Evolutionary conservation across 2,113 vertebrate species (phyloP), one percentile per base, ranked within the genome.

Genomic region (Nothoprocta pentlandii): DNA sequence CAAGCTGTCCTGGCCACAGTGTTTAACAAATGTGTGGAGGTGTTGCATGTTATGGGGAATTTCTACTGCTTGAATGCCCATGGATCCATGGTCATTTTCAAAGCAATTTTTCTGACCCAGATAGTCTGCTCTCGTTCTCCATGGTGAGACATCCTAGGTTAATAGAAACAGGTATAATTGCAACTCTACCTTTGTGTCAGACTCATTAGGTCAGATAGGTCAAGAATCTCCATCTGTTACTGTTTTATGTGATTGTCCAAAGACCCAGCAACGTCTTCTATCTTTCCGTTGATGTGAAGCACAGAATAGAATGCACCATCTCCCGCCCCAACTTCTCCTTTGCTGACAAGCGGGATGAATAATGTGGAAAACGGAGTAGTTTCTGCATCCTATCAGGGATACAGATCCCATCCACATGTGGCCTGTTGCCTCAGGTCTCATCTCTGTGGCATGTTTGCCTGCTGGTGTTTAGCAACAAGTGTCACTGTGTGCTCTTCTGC

Each of bases 401-500:
- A 84, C 6, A 16, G 2, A 58, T 34, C 70, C 74, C n/a, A 87
- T 53, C 0, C 1, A 49, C 77, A 59, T 0, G 1, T 78, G 86
- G 58, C 28, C 8, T 79, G 66, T 77, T 93, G 85, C 73, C 82
- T 92, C 82, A 51, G 85, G 90, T 94, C 79, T 82, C 36, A 69
- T 46, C 16, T 90, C 88, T 59, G 88, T 78, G 46, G 26, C 6
- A 15, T 84, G 71, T 93, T 93, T 98, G 96, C 96, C 97, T 97
- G 95, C 85, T 68, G 89, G 75, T 97, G 97, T 98, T 98, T 97
- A 62, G 79, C 94, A 97, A 97, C 97, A 98, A 97, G 89, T 79
- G 76, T 56, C 97, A 94, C 96, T 96, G 96, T 97, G 97, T 96
- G 95, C 90, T 97, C 87, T 77, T 62, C 85, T 87, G 92, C 95